Evolutionary conservation across 2,888 invertebrate species (phyloP).

Genomic region (Ctena decussata): DNA sequence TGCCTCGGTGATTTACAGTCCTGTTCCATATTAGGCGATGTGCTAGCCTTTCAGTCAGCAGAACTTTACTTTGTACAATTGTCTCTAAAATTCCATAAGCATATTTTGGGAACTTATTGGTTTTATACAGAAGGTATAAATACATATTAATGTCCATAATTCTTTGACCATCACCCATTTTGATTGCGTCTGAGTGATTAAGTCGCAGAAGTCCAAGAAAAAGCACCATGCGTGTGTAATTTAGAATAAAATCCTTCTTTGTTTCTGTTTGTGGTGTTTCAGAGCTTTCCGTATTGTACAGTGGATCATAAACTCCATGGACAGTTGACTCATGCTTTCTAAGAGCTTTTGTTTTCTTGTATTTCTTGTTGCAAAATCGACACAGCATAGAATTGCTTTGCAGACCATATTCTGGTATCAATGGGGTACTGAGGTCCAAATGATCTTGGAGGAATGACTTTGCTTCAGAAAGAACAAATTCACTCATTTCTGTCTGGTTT

Average conservation of each 20-base stretch:
- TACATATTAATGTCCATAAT: conserved; percentile 37
- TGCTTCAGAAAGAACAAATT: background rate
- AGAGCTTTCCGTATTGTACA: background rate
- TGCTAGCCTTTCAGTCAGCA: conserved; percentile 38
- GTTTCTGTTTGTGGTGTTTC: background rate
- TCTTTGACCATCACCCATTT: conserved; percentile 44
- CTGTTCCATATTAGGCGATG: conserved; percentile 50
- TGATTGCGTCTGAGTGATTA: conserved; percentile 50
- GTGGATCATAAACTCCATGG: conserved; percentile 26
- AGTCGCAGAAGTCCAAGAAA: conserved; percentile 30
- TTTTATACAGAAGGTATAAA: conserved; percentile 33
- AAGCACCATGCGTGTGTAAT: conserved; percentile 24
- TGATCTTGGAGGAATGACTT: background rate
- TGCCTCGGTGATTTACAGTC: too few relatives aligned
- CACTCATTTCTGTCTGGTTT: conserved; percentile 18
- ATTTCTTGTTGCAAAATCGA: conserved; percentile 28
- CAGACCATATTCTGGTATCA: conserved; percentile 24
- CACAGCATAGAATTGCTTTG: conserved; percentile 20
- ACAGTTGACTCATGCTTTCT: conserved; percentile 35
- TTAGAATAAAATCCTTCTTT: conserved; percentile 17
- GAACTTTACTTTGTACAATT: conserved; percentile 28
- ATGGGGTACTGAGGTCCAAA: background rate
- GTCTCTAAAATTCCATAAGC: conserved; percentile 53
- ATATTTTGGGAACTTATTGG: conserved; percentile 47
- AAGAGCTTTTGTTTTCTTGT: conserved; percentile 25